Evolutionary conservation across 1,140 invertebrate species (phyloP).

Genomic region (Caenorhabditis latens): DNA sequence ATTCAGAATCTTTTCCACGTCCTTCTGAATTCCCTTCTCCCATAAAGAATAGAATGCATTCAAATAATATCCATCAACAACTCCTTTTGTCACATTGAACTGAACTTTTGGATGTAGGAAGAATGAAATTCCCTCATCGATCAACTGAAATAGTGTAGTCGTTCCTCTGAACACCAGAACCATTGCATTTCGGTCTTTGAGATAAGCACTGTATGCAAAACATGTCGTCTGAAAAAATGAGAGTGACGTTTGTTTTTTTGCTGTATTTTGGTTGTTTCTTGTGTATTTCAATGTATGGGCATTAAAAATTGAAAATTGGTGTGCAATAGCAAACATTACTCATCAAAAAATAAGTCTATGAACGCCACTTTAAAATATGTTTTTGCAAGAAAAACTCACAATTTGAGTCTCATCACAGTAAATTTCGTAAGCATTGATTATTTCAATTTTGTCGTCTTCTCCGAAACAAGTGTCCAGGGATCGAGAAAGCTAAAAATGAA

Average conservation of each 20-base stretch:
- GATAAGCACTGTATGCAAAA: conserved; percentile 59
- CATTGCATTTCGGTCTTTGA: conserved; percentile 53
- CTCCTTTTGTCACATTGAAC: conserved; percentile 54
- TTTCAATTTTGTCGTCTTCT: not conserved
- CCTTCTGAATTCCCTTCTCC: conserved; percentile 52
- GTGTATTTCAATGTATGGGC: not conserved
- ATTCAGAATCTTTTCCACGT: conserved; percentile 15
- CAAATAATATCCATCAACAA: conserved; percentile 59
- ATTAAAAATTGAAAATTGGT: not conserved
- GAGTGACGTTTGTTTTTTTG: not conserved
- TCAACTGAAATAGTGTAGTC: conserved; percentile 46
- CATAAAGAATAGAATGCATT: conserved; percentile 58
- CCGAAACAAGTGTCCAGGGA: conserved; percentile 49
- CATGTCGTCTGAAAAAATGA: conserved; percentile 55
- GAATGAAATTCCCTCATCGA: conserved; percentile 59
- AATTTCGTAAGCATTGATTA: conserved; percentile 48
- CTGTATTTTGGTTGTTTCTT: not conserved
- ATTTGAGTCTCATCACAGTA: conserved; percentile 53
- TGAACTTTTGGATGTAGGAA: conserved; percentile 49
- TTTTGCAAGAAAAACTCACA: not conserved
- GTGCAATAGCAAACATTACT: no score
- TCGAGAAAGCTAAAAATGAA: conserved; percentile 3
- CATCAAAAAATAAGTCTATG: no score
- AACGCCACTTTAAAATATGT: no score
- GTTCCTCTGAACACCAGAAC: conserved; percentile 60